Evolutionary conservation across 2,113 vertebrate genomes (phyloP).

Genomic region (Heterocephalus glaber): DNA sequence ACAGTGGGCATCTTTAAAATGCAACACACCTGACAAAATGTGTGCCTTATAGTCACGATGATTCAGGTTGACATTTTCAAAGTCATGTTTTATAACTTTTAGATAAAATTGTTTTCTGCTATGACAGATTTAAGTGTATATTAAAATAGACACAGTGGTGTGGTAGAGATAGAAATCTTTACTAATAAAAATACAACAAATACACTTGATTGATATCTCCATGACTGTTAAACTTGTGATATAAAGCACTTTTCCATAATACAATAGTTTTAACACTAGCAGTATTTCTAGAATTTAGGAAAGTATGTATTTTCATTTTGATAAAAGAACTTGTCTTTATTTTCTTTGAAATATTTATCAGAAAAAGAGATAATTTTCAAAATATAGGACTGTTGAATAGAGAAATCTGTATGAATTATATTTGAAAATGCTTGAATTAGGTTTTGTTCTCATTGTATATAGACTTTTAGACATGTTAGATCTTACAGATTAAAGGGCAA

Average conservation of each 20-base stretch:
- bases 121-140: not conserved
- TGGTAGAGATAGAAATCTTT: not conserved
- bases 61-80: not conserved
- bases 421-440: not conserved
- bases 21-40: not conserved
- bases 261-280: not conserved
- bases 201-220: not conserved
- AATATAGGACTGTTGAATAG: not conserved
- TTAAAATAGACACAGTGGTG: not conserved
- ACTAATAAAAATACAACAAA: not conserved
- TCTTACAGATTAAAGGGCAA: not conserved
- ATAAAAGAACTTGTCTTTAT: not conserved
- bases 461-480: not conserved
- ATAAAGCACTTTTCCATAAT: not conserved
- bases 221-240: not conserved
- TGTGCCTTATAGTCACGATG: not conserved
- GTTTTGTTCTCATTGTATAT: not conserved
- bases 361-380: not conserved
- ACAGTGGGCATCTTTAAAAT: not conserved
- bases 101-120: not conserved
- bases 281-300: not conserved
- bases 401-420: not conserved
- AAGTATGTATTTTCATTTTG: not conserved
- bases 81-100: not conserved
- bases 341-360: conserved; percentile 14